Percentiles rank a stretch among this genome's conserved stretches.
phyloP scores from a whole-genome alignment of 2,113 vertebrate genomes.

The Scophthalmus maximus region DNA sequence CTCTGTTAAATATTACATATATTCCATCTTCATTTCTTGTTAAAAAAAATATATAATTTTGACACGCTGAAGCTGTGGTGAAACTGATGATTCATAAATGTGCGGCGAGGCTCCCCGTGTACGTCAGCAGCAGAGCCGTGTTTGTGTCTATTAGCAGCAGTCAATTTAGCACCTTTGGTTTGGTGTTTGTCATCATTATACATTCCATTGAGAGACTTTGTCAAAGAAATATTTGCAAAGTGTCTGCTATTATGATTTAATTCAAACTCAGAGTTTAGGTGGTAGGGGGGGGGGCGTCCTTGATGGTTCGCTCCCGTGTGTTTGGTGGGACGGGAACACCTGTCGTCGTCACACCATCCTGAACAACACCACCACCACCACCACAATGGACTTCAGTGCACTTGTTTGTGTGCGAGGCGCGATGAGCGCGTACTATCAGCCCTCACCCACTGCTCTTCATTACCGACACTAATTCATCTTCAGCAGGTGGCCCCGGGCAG shows the following conservation, averaged over 20 bases:
- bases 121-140: slow-evolving; percentile 17
- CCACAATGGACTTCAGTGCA: slow-evolving; percentile 4
- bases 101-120: slow-evolving; percentile 28
- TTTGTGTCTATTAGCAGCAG: slow-evolving; percentile 37
- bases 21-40: slow-evolving; percentile 21
- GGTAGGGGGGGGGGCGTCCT: slow-evolving; percentile 32
- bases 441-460: slow-evolving; percentile 40
- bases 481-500: slow-evolving; percentile 47
- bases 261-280: slow-evolving; percentile 44
- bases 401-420: slow-evolving; percentile 43
- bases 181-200: slow-evolving; percentile 15
- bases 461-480: slow-evolving; percentile 58
- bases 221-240: slow-evolving; percentile 24
- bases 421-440: slow-evolving; percentile 39
- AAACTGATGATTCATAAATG: slow-evolving; percentile 33
- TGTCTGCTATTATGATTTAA: slow-evolving; percentile 45
- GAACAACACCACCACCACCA: slow-evolving; percentile 14
- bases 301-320: slow-evolving; percentile 20
- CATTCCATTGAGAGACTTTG: slow-evolving; percentile 20
- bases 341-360: slow-evolving; percentile 18
- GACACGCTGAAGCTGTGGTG: slow-evolving; percentile 18
- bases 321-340: slow-evolving; percentile 37
- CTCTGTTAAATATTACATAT: slow-evolving; percentile 21
- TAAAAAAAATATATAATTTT: not conserved
- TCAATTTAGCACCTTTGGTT: slow-evolving; percentile 38